Percentiles rank a stretch among this genome's conserved stretches.
Conservation (phyloP, 2,888 invertebrate genomes). For the Caenorhabditis sp. region DNA sequence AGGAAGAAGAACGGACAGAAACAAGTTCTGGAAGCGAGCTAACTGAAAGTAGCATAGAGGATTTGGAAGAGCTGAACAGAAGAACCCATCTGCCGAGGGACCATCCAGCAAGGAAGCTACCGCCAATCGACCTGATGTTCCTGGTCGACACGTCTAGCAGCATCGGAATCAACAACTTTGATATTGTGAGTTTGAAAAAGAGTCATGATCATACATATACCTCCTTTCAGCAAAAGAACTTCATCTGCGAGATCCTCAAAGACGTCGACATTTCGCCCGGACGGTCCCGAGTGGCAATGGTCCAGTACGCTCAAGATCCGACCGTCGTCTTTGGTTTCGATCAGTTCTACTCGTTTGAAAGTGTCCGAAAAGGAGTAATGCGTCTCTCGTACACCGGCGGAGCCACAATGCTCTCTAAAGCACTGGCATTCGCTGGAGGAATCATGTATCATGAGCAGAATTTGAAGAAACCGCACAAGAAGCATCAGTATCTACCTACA, state of each 20-base stretch:
- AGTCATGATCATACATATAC: neutral
- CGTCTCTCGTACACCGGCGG: conserved; percentile 77
- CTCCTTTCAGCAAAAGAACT: conserved; percentile 67
- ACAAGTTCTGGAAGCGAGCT: conserved; percentile 32
- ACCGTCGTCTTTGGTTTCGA: conserved; percentile 76
- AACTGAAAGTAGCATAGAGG: conserved; percentile 26
- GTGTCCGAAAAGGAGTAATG: conserved; percentile 70
- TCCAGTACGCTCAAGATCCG: conserved; percentile 74
- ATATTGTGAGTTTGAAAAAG: conserved; percentile 58
- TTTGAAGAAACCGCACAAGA: conserved; percentile 65
- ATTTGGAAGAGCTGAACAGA: conserved; percentile 43
- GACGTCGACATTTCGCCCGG: conserved; percentile 75
- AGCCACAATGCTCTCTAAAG: conserved; percentile 76
- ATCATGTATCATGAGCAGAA: conserved; percentile 76
- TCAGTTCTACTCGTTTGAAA: conserved; percentile 68
- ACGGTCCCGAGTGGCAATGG: conserved; percentile 69
- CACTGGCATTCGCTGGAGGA: conserved; percentile 75
- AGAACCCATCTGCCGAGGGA: conserved; percentile 59
- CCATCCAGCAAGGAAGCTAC: conserved; percentile 73
- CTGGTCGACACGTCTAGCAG: conserved; percentile 73
- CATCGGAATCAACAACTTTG: conserved; percentile 74
- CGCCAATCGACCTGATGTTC: conserved; percentile 76
- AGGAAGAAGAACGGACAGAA: conserved; percentile 19
- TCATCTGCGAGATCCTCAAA: conserved; percentile 64
- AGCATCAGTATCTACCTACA: conserved; percentile 71